Evolutionary conservation across 2,113 vertebrate genomes (phyloP).

Genomic region (Stegastes partitus): DNA sequence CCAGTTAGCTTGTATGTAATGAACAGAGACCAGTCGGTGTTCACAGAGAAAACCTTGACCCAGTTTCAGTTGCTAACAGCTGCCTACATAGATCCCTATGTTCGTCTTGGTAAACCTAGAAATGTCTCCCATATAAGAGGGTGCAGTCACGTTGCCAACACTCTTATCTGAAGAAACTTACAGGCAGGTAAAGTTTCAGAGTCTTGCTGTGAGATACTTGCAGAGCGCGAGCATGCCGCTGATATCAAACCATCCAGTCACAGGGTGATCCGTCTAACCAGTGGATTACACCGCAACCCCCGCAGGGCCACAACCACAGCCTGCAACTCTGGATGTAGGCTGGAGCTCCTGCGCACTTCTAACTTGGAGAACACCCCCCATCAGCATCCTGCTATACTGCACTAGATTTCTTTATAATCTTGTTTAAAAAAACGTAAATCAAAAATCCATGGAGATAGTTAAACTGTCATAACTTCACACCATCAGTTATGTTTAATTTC

Average conservation of each 20-base stretch:
- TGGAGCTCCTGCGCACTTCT: background rate
- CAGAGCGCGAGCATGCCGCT: slow-evolving; percentile 58
- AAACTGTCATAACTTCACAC: background rate
- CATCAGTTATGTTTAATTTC: slow-evolving; percentile 1
- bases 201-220: slow-evolving; percentile 59
- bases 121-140: slow-evolving; percentile 9
- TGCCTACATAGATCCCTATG: slow-evolving; percentile 15
- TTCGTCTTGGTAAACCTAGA: slow-evolving; percentile 23
- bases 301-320: slow-evolving; percentile 27
- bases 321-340: background rate
- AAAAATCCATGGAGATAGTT: background rate
- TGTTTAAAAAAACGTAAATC: background rate
- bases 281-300: slow-evolving; percentile 53
- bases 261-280: slow-evolving; percentile 58
- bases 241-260: slow-evolving; percentile 63
- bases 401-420: background rate
- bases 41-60: slow-evolving; percentile 39
- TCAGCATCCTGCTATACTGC: slow-evolving; percentile 2
- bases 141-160: background rate
- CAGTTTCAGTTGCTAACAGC: slow-evolving; percentile 36
- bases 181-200: slow-evolving; percentile 46
- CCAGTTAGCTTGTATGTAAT: slow-evolving; percentile 5
- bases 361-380: slow-evolving; percentile 4
- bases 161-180: slow-evolving; percentile 24
- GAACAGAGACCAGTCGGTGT: slow-evolving; percentile 7